phyloP scores from a whole-genome alignment of 2,797 vertebrate species.

The Melanotaenia parkinsoni region DNA sequence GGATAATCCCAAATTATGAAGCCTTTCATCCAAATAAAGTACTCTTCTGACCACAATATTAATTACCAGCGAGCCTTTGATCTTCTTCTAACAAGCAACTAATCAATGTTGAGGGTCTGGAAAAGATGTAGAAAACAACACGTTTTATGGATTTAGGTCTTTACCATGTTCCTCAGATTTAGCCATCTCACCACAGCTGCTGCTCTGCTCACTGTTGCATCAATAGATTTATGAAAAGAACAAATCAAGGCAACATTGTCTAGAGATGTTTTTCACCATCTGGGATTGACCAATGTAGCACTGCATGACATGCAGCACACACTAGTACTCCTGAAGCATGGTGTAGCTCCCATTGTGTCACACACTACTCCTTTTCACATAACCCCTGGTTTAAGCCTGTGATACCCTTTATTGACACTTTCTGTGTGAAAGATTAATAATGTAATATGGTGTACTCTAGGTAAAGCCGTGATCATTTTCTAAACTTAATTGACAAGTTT shows the following conservation, averaged over 20 bases:
- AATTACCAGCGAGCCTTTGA: slow-evolving; percentile 66
- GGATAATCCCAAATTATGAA: slow-evolving; percentile 42
- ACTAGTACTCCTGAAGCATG: neutral
- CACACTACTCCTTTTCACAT: neutral
- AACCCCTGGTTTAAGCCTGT: neutral
- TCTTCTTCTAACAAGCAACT: slow-evolving; percentile 58
- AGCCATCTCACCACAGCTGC: slow-evolving; percentile 10
- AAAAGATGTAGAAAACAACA: slow-evolving; percentile 43
- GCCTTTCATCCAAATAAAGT: slow-evolving; percentile 71
- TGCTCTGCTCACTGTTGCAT: slow-evolving; percentile 1
- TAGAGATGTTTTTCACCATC: slow-evolving; percentile 32
- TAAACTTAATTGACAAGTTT: neutral
- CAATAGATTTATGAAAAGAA: neutral
- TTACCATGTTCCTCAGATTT: slow-evolving; percentile 37
- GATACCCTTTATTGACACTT: neutral
- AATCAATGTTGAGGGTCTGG: slow-evolving; percentile 18
- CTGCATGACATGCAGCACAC: slow-evolving; percentile 32
- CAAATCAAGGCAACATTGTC: slow-evolving; percentile 25
- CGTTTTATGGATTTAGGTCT: slow-evolving; percentile 62
- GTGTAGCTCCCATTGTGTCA: neutral
- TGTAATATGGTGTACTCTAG: neutral
- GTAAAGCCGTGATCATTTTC: neutral
- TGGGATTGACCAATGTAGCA: slow-evolving; percentile 27
- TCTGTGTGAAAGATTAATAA: neutral
- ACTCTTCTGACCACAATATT: slow-evolving; percentile 59